Percentiles rank a stretch among this genome's conserved stretches.
Evolutionary conservation across 2,113 vertebrate genomes (phyloP).

Genomic region (Oreochromis aureus): DNA sequence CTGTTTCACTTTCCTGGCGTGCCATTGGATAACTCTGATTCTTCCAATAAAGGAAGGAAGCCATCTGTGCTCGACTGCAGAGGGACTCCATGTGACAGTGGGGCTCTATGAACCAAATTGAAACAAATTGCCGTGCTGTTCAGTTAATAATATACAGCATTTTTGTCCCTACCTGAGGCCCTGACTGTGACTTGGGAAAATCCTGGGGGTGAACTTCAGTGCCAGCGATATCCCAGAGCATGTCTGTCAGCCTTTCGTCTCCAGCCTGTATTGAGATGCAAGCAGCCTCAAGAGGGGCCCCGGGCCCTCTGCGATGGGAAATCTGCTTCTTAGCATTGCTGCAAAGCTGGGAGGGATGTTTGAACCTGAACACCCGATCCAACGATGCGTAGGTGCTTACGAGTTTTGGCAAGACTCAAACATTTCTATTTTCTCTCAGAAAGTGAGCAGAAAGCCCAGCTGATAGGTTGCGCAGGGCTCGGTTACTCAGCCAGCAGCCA

Average conservation of each 20-base stretch:
- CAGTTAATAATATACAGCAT: constrained; percentile 13
- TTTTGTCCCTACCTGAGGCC: constrained; percentile 7
- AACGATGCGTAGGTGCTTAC: neutral
- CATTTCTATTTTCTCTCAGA: constrained; percentile 1
- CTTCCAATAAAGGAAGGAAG: neutral
- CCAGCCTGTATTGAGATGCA: neutral
- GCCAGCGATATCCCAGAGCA: neutral
- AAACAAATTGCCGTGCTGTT: constrained; percentile 28
- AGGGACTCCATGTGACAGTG: constrained; percentile 3
- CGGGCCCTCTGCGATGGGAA: neutral
- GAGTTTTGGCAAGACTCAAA: neutral
- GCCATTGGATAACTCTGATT: neutral
- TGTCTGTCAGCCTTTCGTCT: neutral
- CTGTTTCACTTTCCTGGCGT: neutral
- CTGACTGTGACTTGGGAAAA: neutral
- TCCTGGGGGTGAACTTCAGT: neutral
- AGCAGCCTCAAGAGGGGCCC: neutral
- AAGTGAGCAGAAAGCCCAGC: neutral
- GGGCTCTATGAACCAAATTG: constrained; percentile 15
- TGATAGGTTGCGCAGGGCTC: neutral
- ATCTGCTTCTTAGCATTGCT: neutral
- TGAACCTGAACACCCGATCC: neutral
- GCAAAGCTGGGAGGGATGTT: neutral
- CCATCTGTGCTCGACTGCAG: constrained; percentile 8
- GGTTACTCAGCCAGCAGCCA: neutral